Evolutionary conservation across 2,888 invertebrate genomes (phyloP), one percentile per base, ranked within the genome.

Genomic region (Calliopum simillimum): DNA sequence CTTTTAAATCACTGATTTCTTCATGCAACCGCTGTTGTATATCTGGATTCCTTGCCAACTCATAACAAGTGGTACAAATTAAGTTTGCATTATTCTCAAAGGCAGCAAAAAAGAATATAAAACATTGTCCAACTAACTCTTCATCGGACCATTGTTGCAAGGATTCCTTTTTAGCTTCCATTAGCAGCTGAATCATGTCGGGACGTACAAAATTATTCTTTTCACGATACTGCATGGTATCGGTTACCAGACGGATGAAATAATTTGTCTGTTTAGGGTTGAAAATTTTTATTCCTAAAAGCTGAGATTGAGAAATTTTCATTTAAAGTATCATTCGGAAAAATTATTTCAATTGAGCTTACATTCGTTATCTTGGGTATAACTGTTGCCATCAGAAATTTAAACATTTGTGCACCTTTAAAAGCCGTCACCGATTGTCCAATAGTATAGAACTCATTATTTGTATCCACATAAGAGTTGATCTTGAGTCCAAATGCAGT

Each of bases 111-210:
- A 88, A 87, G 80, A 89, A 88, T 1, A 88, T 25, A 0, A 88
- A 71, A 49, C 86, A 86, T 81, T 90, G 89, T 0, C 89, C 88
- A 1, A 88, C 86, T 1, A 89, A 59, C 55, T 79, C 78, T 5
- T 70, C 21, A 16, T 78, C 76, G 1, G 69, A 63, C 76, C 76
- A 76, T n/a, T 74, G 70, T 14, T 69, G 58, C 1, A 53, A 61
- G 21, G 71, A 69, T 68, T 73, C 69, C 25, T 72, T 77, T 67
- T 86, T 87, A 8, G 89, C 87, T 77, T 89, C 88, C 85, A 89
- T 85, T 1, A 90, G 81, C 13, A 90, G 75, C 64, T 90, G 87
- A 25, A 90, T 88, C 88, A 90, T 88, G 71, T 88, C 88, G 1
- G 86, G 86, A 41, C 88, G 81, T 14, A 86, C 76, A 25, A 87